phyloP scores from a whole-genome alignment of 2,113 vertebrate genomes.

The Hemichromis elongatus region DNA sequence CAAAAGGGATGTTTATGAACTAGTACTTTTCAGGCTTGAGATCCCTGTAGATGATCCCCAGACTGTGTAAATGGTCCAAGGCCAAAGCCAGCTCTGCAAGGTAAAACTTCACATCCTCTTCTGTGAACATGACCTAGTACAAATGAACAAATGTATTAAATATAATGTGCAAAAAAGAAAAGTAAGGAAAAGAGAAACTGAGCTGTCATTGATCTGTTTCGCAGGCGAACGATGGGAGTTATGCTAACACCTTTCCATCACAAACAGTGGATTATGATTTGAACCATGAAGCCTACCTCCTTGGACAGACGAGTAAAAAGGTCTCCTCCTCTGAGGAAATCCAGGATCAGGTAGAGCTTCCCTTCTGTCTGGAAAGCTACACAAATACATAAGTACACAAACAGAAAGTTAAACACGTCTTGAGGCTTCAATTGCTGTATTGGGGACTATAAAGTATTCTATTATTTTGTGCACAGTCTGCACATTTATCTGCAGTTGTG shows the following conservation, averaged over 20 bases:
- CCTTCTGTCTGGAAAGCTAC: conserved; percentile 97
- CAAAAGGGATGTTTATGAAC: not conserved
- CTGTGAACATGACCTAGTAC: conserved; percentile 96
- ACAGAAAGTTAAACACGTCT: not conserved
- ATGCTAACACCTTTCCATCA: not conserved
- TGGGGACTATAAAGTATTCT: not conserved
- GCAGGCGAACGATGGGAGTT: not conserved
- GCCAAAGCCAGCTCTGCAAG: conserved; percentile 96
- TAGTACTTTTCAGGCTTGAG: conserved; percentile 98
- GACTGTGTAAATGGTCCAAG: conserved; percentile 95
- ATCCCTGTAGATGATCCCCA: conserved; percentile 99
- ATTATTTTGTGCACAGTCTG: not conserved
- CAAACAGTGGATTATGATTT: not conserved
- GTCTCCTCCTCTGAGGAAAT: conserved; percentile 94
- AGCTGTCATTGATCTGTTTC: not conserved
- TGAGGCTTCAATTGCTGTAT: not conserved
- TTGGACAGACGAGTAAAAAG: conserved; percentile 96
- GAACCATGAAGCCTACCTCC: conserved; percentile 70
- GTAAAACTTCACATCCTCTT: conserved; percentile 99
- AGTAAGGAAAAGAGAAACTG: not conserved
- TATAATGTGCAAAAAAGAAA: not conserved
- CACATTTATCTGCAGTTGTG: not conserved
- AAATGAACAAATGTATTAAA: not conserved
- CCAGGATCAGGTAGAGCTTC: conserved; percentile 94
- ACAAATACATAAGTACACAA: conserved; percentile 31